Evolutionary conservation across 2,888 invertebrate genomes (phyloP).

Genomic region (Lydus trimaculatus): DNA sequence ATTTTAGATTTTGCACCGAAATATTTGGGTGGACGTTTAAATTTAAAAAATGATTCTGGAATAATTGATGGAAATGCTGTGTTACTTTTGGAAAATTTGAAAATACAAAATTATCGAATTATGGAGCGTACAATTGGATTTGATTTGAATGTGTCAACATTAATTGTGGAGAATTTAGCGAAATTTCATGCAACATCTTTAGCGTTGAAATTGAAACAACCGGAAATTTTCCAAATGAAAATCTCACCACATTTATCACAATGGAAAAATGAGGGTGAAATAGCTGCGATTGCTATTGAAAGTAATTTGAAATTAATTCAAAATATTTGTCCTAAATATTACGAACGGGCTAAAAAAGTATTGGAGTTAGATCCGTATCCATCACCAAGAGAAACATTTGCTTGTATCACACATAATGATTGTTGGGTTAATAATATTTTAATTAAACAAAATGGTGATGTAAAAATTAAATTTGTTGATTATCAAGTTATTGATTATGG

Average conservation of each 20-base stretch:
- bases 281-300: background rate
- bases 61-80: slow-evolving; percentile 63
- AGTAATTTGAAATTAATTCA: background rate
- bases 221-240: slow-evolving; percentile 51
- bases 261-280: background rate
- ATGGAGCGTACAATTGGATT: slow-evolving; percentile 60
- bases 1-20: slow-evolving; percentile 50
- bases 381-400: slow-evolving; percentile 58
- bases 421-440: slow-evolving; percentile 69
- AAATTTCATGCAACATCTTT: slow-evolving; percentile 65
- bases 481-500: slow-evolving; percentile 42
- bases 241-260: slow-evolving; percentile 45
- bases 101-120: slow-evolving; percentile 58
- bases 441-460: slow-evolving; percentile 54
- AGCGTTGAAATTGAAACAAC: slow-evolving; percentile 59
- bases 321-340: background rate
- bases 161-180: slow-evolving; percentile 61
- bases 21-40: slow-evolving; percentile 43
- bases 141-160: slow-evolving; percentile 59
- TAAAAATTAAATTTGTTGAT: slow-evolving; percentile 42
- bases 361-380: slow-evolving; percentile 18
- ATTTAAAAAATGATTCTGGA: slow-evolving; percentile 32
- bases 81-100: slow-evolving; percentile 64
- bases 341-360: background rate
- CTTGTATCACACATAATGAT: slow-evolving; percentile 64